phyloP scores from a whole-genome alignment of 2,888 invertebrate genomes.

The Omphaloscelis lunosa region DNA sequence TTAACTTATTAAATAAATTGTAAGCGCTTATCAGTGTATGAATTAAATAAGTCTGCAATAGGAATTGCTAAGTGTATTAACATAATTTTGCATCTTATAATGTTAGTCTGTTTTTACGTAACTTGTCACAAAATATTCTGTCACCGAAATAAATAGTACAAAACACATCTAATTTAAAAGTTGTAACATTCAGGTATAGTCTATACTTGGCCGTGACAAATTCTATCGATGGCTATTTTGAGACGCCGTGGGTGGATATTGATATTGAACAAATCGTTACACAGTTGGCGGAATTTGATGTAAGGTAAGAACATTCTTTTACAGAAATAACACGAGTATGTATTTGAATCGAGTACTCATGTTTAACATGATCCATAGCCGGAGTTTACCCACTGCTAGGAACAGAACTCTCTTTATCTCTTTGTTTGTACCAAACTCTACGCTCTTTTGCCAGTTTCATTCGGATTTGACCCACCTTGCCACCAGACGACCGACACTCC shows the following conservation, averaged over 20 bases:
- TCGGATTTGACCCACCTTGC: neutral
- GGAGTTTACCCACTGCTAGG: neutral
- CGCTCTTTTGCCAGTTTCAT: neutral
- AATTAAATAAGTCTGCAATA: neutral
- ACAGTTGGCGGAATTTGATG: slow-evolving; percentile 95
- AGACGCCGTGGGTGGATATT: slow-evolving; percentile 95
- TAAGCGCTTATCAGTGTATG: slow-evolving; percentile 83
- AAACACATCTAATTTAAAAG: neutral
- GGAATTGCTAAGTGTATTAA: neutral
- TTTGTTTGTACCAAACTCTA: neutral
- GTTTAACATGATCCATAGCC: neutral
- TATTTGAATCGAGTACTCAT: neutral
- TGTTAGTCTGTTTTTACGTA: neutral
- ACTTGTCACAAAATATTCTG: neutral
- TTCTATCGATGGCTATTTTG: slow-evolving; percentile 96
- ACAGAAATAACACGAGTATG: neutral
- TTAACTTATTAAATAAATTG: slow-evolving; percentile 95
- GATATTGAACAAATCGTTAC: slow-evolving; percentile 95
- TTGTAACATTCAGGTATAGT: slow-evolving; percentile 79
- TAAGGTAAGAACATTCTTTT: slow-evolving; percentile 89
- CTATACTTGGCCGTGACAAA: slow-evolving; percentile 95
- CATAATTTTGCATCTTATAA: neutral
- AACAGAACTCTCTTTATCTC: neutral
- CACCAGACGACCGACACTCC: neutral
- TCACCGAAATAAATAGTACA: neutral